Percentiles rank a stretch among this genome's conserved stretches.
Conservation (phyloP, 1,140 invertebrate genomes). For the Ephestia elutella region DNA sequence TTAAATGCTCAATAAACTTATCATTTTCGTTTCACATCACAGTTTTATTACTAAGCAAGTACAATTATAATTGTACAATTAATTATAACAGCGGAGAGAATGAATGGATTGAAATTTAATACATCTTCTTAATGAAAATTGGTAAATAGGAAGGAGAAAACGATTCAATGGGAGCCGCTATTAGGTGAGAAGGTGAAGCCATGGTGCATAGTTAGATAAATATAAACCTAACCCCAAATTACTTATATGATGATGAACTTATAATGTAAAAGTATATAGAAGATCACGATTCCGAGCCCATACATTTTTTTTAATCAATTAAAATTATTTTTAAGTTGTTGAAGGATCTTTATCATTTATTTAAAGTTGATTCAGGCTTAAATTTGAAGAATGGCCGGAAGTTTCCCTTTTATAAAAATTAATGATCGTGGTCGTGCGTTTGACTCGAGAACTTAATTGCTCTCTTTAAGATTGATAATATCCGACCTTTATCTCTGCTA, state of each 20-base stretch:
- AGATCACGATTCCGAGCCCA: too few species aligned
- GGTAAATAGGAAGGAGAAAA: too few species aligned
- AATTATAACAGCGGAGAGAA: too few species aligned
- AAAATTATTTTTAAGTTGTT: not conserved
- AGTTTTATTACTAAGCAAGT: not conserved
- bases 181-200: too few species aligned
- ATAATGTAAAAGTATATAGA: too few species aligned
- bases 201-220: too few species aligned
- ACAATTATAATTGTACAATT: too few species aligned
- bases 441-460: slow-evolving; percentile 15
- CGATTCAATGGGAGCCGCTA: too few species aligned
- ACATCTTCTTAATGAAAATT: too few species aligned
- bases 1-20: not conserved
- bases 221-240: too few species aligned
- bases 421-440: slow-evolving; percentile 19
- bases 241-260: too few species aligned
- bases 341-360: slow-evolving; percentile 15
- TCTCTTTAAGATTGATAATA: slow-evolving; percentile 10
- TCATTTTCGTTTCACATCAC: not conserved
- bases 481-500: not conserved
- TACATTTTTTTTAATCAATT: not conserved
- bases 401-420: slow-evolving; percentile 20
- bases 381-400: slow-evolving; percentile 17
- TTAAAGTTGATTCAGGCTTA: slow-evolving; percentile 17
- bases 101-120: too few species aligned